A percentile compares a stretch with the other conserved stretches of the same genome.
These are phyloP conservation scores for Dolichomitus sp. DNA, from an alignment of 2,888 invertebrate genomes.

Conservation along the genomic window DNA sequence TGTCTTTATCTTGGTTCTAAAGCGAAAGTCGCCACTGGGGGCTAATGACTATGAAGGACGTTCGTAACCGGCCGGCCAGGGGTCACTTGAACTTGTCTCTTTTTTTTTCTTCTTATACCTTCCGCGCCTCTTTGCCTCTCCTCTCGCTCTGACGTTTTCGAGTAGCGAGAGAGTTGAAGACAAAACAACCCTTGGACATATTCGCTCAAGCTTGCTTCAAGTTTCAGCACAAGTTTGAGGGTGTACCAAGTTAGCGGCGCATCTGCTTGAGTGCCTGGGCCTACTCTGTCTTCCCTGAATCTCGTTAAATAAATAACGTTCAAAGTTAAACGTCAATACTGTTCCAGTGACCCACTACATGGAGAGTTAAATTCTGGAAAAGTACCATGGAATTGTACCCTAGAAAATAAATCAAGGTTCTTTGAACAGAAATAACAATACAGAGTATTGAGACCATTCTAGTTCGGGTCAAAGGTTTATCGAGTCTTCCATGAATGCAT, in stretches of 20 bases:
- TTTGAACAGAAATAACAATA: too few species aligned
- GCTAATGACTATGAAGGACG: conserved; percentile 60
- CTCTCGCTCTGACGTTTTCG: conserved; percentile 9
- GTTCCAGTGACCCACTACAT: background rate
- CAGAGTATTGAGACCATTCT: too few species aligned
- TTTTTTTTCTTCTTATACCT: conserved; percentile 25
- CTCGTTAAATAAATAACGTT: conserved; percentile 64
- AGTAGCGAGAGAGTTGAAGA: conserved; percentile 10
- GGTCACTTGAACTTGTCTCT: conserved; percentile 31
- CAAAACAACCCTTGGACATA: conserved; percentile 16
- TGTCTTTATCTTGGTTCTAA: conserved; percentile 20
- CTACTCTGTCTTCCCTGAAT: conserved; percentile 18
- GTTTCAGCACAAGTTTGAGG: conserved; percentile 13
- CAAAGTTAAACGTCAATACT: conserved; percentile 43
- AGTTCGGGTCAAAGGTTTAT: too few species aligned
- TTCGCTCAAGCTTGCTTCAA: conserved; percentile 6
- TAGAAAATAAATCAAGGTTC: background rate
- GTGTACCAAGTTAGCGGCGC: background rate
- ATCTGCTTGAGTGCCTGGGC: conserved; percentile 3
- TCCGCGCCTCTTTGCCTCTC: conserved; percentile 22
- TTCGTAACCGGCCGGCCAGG: conserved; percentile 30
- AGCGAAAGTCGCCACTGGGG: conserved; percentile 40
- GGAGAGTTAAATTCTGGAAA: too few species aligned
- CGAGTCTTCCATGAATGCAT: too few species aligned
- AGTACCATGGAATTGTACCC: background rate